Conservation (phyloP, 2,113 vertebrate species). For the Bufo gargarizans region DNA sequence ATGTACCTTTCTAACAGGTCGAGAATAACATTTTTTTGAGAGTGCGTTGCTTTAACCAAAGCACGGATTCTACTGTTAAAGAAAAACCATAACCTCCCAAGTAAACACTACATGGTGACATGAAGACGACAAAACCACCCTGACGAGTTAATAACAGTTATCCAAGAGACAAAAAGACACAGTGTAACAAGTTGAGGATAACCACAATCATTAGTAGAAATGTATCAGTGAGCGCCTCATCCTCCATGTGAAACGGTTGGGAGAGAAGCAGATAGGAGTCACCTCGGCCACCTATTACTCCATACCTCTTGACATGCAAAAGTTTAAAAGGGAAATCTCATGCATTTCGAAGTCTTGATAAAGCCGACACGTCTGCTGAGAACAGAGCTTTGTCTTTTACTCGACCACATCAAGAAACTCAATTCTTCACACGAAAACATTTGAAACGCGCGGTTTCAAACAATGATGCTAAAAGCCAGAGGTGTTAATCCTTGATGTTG, state of each 20-base stretch:
- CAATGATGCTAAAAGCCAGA: constrained; percentile 51
- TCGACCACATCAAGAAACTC: constrained; percentile 48
- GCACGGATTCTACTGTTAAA: too few species aligned
- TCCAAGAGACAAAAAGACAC: background rate
- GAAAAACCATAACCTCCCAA: too few species aligned
- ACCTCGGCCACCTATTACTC: background rate
- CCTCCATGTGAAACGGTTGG: background rate
- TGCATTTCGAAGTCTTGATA: constrained; percentile 16
- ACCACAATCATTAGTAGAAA: background rate
- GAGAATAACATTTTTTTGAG: too few species aligned
- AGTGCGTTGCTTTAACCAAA: too few species aligned
- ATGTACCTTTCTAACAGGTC: too few species aligned
- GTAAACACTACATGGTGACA: background rate
- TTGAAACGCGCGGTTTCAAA: constrained; percentile 49
- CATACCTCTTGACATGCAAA: background rate
- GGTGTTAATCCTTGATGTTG: constrained; percentile 43
- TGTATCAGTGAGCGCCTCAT: background rate
- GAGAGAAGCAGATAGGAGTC: background rate
- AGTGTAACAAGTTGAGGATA: background rate
- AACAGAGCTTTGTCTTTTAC: constrained; percentile 11
- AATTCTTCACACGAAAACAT: constrained; percentile 27
- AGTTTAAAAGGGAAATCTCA: constrained; percentile 29
- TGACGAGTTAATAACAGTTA: background rate
- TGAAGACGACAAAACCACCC: background rate
- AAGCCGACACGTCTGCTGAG: constrained; percentile 28